Evolutionary conservation across 1,140 invertebrate genomes (phyloP).

Genomic region (Caenorhabditis remanei): DNA sequence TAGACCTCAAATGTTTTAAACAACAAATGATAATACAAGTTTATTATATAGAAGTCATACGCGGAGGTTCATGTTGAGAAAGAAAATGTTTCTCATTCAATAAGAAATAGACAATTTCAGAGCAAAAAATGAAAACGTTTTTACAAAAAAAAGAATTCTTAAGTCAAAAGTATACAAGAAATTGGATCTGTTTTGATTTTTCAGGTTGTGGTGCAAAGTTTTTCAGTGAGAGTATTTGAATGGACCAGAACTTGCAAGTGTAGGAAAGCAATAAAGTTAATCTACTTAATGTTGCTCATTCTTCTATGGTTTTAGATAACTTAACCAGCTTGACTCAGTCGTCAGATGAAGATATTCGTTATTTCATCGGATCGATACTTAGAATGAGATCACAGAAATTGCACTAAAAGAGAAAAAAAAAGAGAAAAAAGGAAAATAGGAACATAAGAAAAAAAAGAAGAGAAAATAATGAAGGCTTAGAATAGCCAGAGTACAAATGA

Average conservation of each 20-base stretch:
- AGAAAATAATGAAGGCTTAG: not conserved
- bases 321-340: not conserved
- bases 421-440: not conserved
- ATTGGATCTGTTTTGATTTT: no score
- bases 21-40: no score
- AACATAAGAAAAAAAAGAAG: not conserved
- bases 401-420: not conserved
- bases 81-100: no score
- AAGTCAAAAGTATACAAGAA: no score
- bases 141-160: no score
- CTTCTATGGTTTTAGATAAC: not conserved
- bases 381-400: conserved; percentile 49
- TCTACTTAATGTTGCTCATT: not conserved
- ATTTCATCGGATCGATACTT: conserved; percentile 22
- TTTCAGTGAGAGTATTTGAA: no score
- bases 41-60: no score
- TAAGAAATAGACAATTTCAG: no score
- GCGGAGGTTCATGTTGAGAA: no score
- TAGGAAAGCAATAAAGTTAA: not conserved
- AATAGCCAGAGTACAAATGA: not conserved
- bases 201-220: no score
- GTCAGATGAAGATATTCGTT: not conserved
- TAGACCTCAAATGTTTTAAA: no score
- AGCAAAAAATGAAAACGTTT: no score
- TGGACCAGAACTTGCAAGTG: not conserved